phyloP scores from a whole-genome alignment of 2,113 vertebrate genomes.

The Zosterops borbonicus region DNA sequence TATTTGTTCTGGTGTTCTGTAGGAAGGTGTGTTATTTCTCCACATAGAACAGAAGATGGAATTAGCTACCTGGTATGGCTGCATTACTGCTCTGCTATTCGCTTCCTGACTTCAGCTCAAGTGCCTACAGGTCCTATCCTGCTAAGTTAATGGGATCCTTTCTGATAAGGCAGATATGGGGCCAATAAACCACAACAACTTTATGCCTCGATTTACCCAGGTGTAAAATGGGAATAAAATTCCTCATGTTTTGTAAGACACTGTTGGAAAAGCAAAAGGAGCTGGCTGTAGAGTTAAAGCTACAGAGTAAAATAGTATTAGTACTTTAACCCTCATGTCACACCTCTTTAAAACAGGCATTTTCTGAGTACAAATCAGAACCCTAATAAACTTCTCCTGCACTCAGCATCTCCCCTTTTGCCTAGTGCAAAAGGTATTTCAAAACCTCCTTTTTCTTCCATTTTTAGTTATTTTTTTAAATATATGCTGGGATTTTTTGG shows the following conservation, averaged over 20 bases:
- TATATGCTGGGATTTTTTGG: background rate
- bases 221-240: slow-evolving; percentile 54
- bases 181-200: slow-evolving; percentile 40
- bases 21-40: slow-evolving; percentile 36
- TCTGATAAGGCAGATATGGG: slow-evolving; percentile 35
- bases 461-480: background rate
- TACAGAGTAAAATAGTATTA: background rate
- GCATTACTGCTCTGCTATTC: slow-evolving; percentile 7
- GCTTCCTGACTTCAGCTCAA: slow-evolving; percentile 17
- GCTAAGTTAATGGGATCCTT: slow-evolving; percentile 41
- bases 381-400: background rate
- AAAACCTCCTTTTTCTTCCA: background rate
- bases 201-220: slow-evolving; percentile 50
- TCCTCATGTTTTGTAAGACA: slow-evolving; percentile 1
- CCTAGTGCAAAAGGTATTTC: background rate
- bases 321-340: background rate
- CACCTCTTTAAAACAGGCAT: fast-evolving
- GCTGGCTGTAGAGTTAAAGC: background rate
- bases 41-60: background rate
- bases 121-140: slow-evolving; percentile 18
- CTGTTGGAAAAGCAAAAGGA: background rate
- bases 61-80: slow-evolving; percentile 19
- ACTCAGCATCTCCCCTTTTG: background rate
- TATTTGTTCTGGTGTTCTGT: slow-evolving; percentile 35
- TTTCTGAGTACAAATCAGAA: slow-evolving; percentile 6